Percentiles rank a stretch among this genome's conserved stretches.
Evolutionary conservation across 2,888 invertebrate species (phyloP).

Genomic region (Aelia acuminata): DNA sequence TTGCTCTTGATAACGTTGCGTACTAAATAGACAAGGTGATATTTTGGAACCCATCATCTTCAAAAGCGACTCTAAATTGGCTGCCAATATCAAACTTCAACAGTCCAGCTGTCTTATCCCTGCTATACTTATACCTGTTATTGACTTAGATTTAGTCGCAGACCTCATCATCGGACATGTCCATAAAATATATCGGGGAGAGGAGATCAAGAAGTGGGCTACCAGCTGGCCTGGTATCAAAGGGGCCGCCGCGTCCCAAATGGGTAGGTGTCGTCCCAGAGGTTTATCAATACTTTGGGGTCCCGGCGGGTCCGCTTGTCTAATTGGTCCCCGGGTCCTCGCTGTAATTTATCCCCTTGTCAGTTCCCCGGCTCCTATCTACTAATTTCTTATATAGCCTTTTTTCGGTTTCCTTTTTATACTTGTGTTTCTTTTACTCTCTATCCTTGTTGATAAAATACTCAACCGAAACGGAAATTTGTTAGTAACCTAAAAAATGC

Average conservation of each 20-base stretch:
- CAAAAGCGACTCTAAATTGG: neutral
- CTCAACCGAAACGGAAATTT: slow-evolving; percentile 26
- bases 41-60: too few species aligned
- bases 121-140: neutral
- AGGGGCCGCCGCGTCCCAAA: slow-evolving; percentile 10
- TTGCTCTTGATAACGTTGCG: too few species aligned
- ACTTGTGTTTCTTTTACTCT: neutral
- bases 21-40: too few species aligned
- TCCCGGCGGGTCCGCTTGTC: neutral
- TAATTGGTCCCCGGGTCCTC: neutral
- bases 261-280: neutral
- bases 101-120: neutral
- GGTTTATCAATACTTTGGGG: neutral
- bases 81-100: neutral
- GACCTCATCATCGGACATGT: neutral
- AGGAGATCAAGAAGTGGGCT: neutral
- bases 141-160: neutral
- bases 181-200: neutral
- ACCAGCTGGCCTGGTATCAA: neutral
- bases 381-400: slow-evolving; percentile 29
- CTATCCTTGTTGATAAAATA: slow-evolving; percentile 16
- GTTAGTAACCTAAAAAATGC: slow-evolving; percentile 19
- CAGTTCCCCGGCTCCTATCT: neutral
- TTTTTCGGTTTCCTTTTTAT: slow-evolving; percentile 17
- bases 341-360: slow-evolving; percentile 2